Conservation (phyloP, 2,113 vertebrate species). For the Sterrhoptilus dennistouni region DNA sequence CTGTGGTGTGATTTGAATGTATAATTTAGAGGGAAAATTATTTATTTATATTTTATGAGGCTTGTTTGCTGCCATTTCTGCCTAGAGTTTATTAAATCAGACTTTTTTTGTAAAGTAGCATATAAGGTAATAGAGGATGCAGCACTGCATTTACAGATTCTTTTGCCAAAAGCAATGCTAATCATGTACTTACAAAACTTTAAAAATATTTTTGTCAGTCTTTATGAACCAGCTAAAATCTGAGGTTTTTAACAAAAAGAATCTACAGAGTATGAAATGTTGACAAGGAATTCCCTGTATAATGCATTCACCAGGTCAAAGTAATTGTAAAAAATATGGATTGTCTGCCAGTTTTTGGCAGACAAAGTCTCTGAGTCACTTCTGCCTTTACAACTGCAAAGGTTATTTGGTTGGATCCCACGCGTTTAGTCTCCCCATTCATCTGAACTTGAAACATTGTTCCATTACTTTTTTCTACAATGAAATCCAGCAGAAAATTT, state of each 20-base stretch:
- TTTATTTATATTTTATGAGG: slow-evolving; percentile 3
- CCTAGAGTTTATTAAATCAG: slow-evolving; percentile 3
- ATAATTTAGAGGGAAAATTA: slow-evolving; percentile 1
- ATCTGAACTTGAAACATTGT: not conserved
- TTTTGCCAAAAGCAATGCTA: not conserved
- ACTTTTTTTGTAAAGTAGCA: not conserved
- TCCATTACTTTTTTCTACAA: not conserved
- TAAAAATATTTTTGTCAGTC: not conserved
- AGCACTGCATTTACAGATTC: not conserved
- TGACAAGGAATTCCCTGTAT: not conserved
- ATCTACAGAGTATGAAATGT: not conserved
- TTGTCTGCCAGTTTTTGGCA: not conserved
- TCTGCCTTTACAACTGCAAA: not conserved
- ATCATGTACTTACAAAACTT: not conserved
- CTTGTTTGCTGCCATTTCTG: not conserved
- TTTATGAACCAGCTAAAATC: not conserved
- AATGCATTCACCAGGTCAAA: not conserved
- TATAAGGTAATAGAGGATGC: not conserved
- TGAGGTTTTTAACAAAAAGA: not conserved
- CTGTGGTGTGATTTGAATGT: slow-evolving; percentile 11
- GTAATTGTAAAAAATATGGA: not conserved
- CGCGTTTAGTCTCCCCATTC: not conserved
- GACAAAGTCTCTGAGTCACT: not conserved
- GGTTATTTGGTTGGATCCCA: not conserved
- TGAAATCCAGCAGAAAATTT: not conserved